A percentile compares a stretch with the other conserved stretches of the same genome.
Conservation (phyloP, 2,797 vertebrate species). For the Steatocranus sp. region DNA sequence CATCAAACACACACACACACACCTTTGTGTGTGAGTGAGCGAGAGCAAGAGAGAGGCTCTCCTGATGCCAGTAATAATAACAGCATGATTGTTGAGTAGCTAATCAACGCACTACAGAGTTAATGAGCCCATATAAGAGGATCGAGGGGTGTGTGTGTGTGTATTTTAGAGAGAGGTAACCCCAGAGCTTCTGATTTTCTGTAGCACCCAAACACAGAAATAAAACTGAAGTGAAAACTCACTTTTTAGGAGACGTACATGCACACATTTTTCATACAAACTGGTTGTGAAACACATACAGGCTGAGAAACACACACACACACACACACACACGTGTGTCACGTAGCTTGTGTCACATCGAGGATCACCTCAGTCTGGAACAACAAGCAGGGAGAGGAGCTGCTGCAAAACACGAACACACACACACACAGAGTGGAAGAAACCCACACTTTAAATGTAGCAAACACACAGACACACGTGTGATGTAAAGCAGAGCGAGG, state of each 20-base stretch:
- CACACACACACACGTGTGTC: constrained; percentile 20
- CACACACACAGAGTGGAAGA: not conserved
- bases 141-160: not conserved
- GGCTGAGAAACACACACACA: not conserved
- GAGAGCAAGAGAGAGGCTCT: not conserved
- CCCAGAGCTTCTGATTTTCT: constrained; percentile 1
- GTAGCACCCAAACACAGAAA: not conserved
- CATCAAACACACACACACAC: not conserved
- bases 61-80: constrained; percentile 33
- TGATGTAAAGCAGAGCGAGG: constrained; percentile 6
- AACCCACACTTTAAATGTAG: not conserved
- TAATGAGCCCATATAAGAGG: constrained; percentile 28
- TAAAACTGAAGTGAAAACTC: not conserved
- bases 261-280: not conserved
- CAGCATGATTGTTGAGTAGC: constrained; percentile 46
- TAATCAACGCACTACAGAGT: constrained; percentile 45
- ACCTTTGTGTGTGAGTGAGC: fast-evolving
- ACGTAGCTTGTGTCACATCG: constrained; percentile 65
- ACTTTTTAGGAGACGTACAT: not conserved
- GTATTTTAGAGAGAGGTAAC: not conserved
- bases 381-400: not conserved
- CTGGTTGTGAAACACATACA: not conserved
- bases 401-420: not conserved
- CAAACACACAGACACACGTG: not conserved
- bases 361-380: constrained; percentile 3